phyloP scores from a whole-genome alignment of 2,888 invertebrate species.

The Phengaris alcon region DNA sequence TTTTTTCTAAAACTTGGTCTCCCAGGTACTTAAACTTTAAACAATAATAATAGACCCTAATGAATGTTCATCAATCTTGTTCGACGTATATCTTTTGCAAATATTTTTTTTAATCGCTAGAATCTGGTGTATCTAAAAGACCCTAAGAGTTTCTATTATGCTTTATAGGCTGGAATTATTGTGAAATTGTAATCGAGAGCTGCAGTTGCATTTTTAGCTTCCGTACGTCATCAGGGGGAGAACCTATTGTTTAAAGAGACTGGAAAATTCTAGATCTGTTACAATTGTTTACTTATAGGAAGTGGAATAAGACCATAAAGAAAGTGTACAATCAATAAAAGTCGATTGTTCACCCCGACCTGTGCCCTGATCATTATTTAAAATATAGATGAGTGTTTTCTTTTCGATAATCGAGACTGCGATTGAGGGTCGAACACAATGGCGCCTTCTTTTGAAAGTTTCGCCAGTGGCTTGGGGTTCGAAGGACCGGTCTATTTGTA shows the following conservation, averaged over 20 bases:
- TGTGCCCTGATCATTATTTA: conserved; percentile 75
- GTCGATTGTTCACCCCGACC: conserved; percentile 60
- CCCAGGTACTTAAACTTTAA: no score
- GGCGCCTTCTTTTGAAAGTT: conserved; percentile 62
- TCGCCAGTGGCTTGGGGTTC: conserved; percentile 62
- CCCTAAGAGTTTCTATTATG: conserved; percentile 12
- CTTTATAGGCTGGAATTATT: conserved; percentile 19
- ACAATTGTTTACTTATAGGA: conserved; percentile 15
- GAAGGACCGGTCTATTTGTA: conserved; percentile 70
- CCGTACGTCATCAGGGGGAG: conserved; percentile 16
- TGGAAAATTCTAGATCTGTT: conserved; percentile 21
- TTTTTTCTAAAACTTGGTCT: no score
- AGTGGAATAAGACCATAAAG: conserved; percentile 50
- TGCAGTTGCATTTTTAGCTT: conserved; percentile 17
- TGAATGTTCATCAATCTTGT: no score
- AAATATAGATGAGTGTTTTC: conserved; percentile 80
- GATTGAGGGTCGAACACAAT: conserved; percentile 74
- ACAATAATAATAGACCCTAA: no score
- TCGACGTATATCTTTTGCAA: no score
- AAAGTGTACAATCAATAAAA: conserved; percentile 72
- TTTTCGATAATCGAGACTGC: conserved; percentile 77
- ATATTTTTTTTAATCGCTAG: not conserved
- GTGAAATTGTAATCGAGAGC: conserved; percentile 20
- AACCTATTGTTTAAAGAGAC: conserved; percentile 17
- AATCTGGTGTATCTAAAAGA: not conserved